Conservation (phyloP, 1,140 invertebrate species). For the Zaprionus kolodkinae region DNA sequence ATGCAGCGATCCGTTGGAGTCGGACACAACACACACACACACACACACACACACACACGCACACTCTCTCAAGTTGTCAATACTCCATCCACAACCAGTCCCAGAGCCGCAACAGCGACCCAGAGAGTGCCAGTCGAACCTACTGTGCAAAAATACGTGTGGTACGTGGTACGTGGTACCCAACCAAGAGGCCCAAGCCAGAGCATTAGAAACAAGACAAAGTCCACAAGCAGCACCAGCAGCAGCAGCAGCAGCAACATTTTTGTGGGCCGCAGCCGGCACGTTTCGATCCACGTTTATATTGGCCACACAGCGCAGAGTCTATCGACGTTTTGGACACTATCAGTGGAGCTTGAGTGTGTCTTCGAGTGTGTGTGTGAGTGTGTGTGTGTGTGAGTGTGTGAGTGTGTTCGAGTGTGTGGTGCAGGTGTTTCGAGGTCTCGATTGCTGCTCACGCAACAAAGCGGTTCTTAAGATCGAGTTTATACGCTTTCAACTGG, state of each 20-base stretch:
- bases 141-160: slow-evolving; percentile 36
- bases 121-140: slow-evolving; percentile 34
- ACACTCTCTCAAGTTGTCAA: slow-evolving; percentile 40
- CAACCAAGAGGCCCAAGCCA: slow-evolving; percentile 21
- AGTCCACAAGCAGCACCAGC: slow-evolving; percentile 44
- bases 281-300: slow-evolving; percentile 22
- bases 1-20: slow-evolving; percentile 45
- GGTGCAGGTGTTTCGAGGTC: slow-evolving; percentile 51
- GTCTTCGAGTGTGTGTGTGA: not conserved
- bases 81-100: slow-evolving; percentile 53
- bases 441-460: slow-evolving; percentile 42
- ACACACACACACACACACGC: slow-evolving; percentile 15
- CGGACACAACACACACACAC: slow-evolving; percentile 26
- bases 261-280: slow-evolving; percentile 43
- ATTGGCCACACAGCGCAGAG: slow-evolving; percentile 22
- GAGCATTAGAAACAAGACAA: slow-evolving; percentile 53
- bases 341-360: slow-evolving; percentile 24
- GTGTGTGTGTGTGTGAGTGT: not conserved
- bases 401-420: not conserved
- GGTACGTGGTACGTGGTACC: not conserved
- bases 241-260: not conserved
- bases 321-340: slow-evolving; percentile 30
- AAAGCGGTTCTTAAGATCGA: slow-evolving; percentile 34
- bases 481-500: slow-evolving; percentile 20
- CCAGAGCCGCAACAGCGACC: slow-evolving; percentile 14